Base-by-base conservation (phyloP, 2,113 vertebrate species). In the Macroglossus sobrinus region DNA sequence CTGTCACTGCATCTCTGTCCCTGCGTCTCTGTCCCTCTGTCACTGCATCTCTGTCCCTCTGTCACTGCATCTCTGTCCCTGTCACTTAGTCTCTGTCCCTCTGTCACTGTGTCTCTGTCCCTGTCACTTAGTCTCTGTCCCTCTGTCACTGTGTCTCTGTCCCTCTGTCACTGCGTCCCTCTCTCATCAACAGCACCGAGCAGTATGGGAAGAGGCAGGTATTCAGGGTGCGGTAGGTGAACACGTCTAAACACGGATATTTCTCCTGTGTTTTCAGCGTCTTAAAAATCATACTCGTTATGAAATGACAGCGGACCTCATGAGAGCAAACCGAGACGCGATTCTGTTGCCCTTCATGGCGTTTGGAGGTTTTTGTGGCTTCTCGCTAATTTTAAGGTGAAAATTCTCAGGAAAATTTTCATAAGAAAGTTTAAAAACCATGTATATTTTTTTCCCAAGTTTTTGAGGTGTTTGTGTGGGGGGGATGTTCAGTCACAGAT, bases 101-200 rank as follows among this genome's bases (percentile, higher is more conserved):
- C 5, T 59, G 19, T 55, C 7, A 19, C 57, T 18, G 28, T 22
- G 13, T n/a, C 28, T 33, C 7, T 12, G 13, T 19, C 30, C 19
- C 19, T 63, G 33, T 24, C 71, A 75, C 21, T 53, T 57, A 53
- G n/a, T 75, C 2, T 28, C 45, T 43, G 18, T 43, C 11, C 82
- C 16, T 63, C 26, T 53, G 4, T 84, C 4, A 78, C 12, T 35
- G 0, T 63, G 3, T 33, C 16, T 76, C 4, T 38, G 0, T 38
- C 22, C 68, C n/a, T 81, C 22, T 63, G n/a, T n/a, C 40, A 18
- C n/a, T n/a, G n/a, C n/a, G 53, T 72, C 26, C 1, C 7, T 63
- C 0, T 45, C 8, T 12, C 33, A 10, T 6, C 2, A 19, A 7
- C 55, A 12, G 18, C 24, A 5, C 61, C 82, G 9, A 33, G 4